Conservation (phyloP, 2,797 vertebrate species). For the Cheirogaleus major region DNA sequence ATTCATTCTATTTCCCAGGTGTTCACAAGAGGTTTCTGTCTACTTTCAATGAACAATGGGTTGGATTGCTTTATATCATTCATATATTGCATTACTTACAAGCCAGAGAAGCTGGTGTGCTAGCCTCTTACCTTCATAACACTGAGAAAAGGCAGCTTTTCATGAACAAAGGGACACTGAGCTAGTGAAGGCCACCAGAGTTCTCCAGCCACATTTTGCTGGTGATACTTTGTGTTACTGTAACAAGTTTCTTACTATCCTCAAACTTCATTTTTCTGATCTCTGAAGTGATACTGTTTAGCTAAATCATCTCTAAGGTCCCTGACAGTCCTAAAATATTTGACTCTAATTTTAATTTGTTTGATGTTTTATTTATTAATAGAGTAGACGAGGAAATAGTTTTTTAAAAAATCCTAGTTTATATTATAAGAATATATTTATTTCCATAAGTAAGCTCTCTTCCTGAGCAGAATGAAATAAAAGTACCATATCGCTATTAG, state of each 20-base stretch:
- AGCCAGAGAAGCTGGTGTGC: background rate
- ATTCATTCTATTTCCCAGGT: background rate
- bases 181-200: background rate
- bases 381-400: background rate
- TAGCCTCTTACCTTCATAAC: background rate
- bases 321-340: background rate
- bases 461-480: background rate
- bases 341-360: constrained; percentile 7
- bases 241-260: background rate
- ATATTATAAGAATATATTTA: background rate
- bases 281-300: background rate
- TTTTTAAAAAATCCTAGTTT: background rate
- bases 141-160: background rate
- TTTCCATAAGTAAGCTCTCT: background rate
- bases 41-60: background rate
- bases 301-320: background rate
- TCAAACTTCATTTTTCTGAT: background rate
- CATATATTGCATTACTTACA: background rate
- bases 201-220: background rate
- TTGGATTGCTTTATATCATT: background rate
- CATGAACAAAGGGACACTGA: background rate
- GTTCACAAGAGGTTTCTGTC: background rate
- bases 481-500: background rate
- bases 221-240: background rate
- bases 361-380: background rate